Base-by-base conservation (phyloP, 1,140 invertebrate genomes). In the Nylanderia fulva region DNA sequence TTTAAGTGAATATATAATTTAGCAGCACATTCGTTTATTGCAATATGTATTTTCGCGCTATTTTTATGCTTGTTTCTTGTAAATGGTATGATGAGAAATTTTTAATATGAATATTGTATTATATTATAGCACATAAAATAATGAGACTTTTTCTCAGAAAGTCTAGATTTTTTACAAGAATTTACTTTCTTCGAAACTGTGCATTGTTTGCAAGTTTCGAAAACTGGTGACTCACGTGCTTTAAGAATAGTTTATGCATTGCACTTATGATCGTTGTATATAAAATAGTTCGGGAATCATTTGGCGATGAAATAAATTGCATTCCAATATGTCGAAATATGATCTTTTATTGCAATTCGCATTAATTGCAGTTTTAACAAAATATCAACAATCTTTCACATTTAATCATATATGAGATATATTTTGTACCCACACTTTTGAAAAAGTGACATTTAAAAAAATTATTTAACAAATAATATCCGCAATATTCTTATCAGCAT, bases 211-310 rank as follows among this genome's bases (percentile, higher is more conserved):
- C 39, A 29, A 18, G 39, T 75, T 64, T 84, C 56, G 60, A 84
- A 84, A 84, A 76, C 68, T 33, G 24, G 24, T 84, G 80, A 84
- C 71, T 84, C 80, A 84, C 33, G 42, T 54, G 24, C 75, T 54
- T 61, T 84, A 84, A 84, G 80, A 84, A 75, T 84, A 84, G 15
- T 76, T 84, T 84, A 84, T 58, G 71, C 60, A 18, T 42, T 58
- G 52, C 66, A 82, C 52, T 60, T n/a, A 27, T 36, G 66, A 71
- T 42, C 77, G 54, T 45, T 58, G 27, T 27, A 29, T 29, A n/a
- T 39, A 18, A 68, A 21, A 58, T 2, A 27, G 8, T 54, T 33
- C 13, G 36, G 39, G 21, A 42, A 82, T 54, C n/a, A 66, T 58
- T 56, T 42, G 29, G 45, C 9, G 27, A 72, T 21, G 15, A 82